Evolutionary conservation across 2,113 vertebrate genomes (phyloP), one percentile per base, ranked within the genome.

Genomic region (Mesembrinibis cayennensis): DNA sequence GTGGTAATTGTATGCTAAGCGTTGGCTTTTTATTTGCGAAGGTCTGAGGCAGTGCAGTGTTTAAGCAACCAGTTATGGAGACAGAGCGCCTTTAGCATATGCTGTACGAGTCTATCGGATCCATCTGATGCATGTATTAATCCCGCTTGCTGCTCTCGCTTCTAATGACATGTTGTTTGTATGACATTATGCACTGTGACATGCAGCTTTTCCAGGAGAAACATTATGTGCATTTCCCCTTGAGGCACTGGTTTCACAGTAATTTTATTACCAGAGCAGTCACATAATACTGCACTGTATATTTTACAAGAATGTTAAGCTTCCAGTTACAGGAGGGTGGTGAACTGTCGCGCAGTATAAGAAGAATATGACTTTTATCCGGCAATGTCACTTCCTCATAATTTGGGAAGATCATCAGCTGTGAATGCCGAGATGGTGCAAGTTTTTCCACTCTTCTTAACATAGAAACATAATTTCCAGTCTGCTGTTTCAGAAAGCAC

Each of bases 201-300:
- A 93, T 95, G 91, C 97, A 95, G 96, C 98, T 97, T 98, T 97
- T 87, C 95, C 94, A 82, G 93, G 96, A 81, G 94, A 91, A 95
- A 80, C 85, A 69, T 80, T n/a, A 61, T 86, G 84, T 95, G 95
- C 84, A 8, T 89, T 95, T 95, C 94, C 96, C 93, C 95, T 91
- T 30, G 89, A 97, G 96, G 95, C 81, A 47, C 93, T 83, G 72
- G 71, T 95, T 98, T 97, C 95, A 82, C 86, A 90, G 92, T 91
- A 40, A 91, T 97, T 96, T 97, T 89, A 87, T 96, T 96, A 93
- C 91, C 90, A 29, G 62, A 91, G 79, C 92, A 96, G 90, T 94
- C 96, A 74, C 82, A 88, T 92, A 92, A 90, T 74, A 90, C 71
- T 82, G 55, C 80, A 21, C 89, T 94, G 94, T 62, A 42, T 92